Evolutionary conservation across 2,888 invertebrate species (phyloP).

Genomic region (Trichopoda pennipes): DNA sequence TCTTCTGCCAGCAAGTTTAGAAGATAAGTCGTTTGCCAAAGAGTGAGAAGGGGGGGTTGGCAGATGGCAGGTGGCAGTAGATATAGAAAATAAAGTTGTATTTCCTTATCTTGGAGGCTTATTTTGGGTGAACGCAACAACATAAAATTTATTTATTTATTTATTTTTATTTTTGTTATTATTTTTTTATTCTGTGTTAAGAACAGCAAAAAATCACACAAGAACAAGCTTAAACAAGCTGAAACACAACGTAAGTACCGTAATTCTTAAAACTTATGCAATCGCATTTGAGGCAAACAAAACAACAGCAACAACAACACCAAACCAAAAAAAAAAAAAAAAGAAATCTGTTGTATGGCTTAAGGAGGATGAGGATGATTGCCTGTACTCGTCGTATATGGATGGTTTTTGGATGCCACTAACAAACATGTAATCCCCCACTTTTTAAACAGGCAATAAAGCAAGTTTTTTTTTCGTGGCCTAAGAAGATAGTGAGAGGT

Average conservation of each 20-base stretch:
- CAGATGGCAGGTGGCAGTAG: constrained; percentile 41
- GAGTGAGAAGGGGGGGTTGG: background rate
- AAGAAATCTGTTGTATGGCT: constrained; percentile 15
- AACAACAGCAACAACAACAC: no score
- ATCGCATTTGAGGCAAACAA: constrained; percentile 56
- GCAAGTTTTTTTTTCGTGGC: constrained; percentile 50
- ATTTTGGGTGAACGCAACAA: constrained; percentile 50
- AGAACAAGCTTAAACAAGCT: constrained; percentile 44
- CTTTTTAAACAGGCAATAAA: constrained; percentile 60
- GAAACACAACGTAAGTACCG: constrained; percentile 56
- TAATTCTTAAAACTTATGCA: constrained; percentile 66
- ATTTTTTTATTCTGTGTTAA: constrained; percentile 14
- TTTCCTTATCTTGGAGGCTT: constrained; percentile 64
- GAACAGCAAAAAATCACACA: constrained; percentile 23
- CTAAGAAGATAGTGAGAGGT: constrained; percentile 42
- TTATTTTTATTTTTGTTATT: no score
- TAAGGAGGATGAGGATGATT: constrained; percentile 14
- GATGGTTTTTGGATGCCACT: constrained; percentile 17
- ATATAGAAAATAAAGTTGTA: constrained; percentile 56
- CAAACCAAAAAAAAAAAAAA: background rate
- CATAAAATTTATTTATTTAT: constrained; percentile 41
- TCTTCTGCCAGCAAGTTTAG: constrained; percentile 22
- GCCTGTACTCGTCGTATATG: no score
- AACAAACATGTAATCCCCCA: constrained; percentile 63
- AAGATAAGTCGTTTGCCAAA: background rate